phyloP scores from a whole-genome alignment of 2,797 vertebrate species.

The Liasis olivaceus region DNA sequence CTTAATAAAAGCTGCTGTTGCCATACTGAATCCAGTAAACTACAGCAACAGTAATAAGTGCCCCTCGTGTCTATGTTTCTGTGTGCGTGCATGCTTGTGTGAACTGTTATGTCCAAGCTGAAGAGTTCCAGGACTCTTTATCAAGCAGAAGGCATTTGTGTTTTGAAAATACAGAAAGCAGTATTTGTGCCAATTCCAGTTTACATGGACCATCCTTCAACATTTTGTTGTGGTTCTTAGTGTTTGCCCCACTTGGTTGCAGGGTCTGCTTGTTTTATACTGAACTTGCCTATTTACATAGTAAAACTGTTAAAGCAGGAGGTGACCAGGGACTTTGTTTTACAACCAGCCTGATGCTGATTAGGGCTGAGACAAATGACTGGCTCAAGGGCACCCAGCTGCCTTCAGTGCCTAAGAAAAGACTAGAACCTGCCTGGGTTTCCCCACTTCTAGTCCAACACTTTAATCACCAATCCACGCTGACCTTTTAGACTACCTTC shows the following conservation, averaged over 20 bases:
- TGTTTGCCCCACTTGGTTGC: background rate
- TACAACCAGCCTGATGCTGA: background rate
- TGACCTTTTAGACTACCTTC: background rate
- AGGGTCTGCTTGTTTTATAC: background rate
- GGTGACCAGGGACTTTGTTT: background rate
- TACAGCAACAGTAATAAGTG: background rate
- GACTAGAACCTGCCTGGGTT: background rate
- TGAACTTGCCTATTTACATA: background rate
- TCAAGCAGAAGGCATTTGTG: background rate
- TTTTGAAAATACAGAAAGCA: background rate
- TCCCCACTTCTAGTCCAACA: background rate
- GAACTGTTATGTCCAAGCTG: background rate
- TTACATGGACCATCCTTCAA: background rate
- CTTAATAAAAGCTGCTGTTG: background rate
- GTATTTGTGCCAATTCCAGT: background rate
- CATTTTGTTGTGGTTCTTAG: background rate
- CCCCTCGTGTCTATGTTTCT: background rate
- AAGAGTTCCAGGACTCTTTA: background rate
- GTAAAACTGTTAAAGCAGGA: background rate
- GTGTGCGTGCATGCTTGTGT: too few species aligned
- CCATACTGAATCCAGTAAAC: background rate
- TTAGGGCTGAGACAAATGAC: background rate
- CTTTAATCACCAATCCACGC: background rate
- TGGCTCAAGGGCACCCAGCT: background rate
- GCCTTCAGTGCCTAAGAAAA: background rate